A percentile compares a stretch with the other conserved stretches of the same genome.
Evolutionary conservation across 2,113 vertebrate genomes (phyloP).

Genomic region (Forbesichthys papilliferus): DNA sequence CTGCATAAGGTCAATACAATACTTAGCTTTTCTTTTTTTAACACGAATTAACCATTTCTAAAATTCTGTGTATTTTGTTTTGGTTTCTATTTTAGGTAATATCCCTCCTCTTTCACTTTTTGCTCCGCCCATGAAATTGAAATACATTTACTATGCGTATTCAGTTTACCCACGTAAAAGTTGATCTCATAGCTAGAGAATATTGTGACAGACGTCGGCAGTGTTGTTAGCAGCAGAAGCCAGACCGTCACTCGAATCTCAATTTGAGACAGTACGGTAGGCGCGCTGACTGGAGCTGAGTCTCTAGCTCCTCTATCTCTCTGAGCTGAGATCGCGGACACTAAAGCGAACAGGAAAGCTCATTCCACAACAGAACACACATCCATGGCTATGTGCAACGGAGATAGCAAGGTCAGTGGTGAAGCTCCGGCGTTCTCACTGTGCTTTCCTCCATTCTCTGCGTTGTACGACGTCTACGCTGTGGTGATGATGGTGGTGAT

Average conservation of each 20-base stretch:
- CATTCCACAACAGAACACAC: conserved; percentile 67
- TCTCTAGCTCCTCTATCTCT: conserved; percentile 18
- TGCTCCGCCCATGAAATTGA: conserved; percentile 58
- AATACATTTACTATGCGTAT: conserved; percentile 31
- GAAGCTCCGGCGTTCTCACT: conserved; percentile 1
- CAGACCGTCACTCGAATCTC: conserved; percentile 22
- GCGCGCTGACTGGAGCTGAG: conserved; percentile 49
- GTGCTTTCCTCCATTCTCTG: background rate
- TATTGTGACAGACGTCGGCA: conserved; percentile 32
- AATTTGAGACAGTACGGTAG: conserved; percentile 52
- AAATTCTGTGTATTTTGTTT: too few species aligned
- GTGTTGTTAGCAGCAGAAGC: conserved; percentile 4
- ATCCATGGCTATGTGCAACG: conserved; percentile 94
- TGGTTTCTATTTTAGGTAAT: too few species aligned
- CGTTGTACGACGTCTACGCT: background rate
- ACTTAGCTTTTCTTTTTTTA: too few species aligned
- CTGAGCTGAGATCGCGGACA: conserved; percentile 26
- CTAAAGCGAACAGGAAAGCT: conserved; percentile 51
- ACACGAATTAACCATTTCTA: too few species aligned
- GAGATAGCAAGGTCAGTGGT: conserved; percentile 94
- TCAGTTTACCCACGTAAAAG: conserved; percentile 24
- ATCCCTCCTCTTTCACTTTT: background rate
- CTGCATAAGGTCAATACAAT: too few species aligned
- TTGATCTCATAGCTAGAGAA: conserved; percentile 16
- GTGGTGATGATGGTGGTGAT: background rate